Conservation (phyloP, 2,113 vertebrate genomes). For the Silurus asotus region DNA sequence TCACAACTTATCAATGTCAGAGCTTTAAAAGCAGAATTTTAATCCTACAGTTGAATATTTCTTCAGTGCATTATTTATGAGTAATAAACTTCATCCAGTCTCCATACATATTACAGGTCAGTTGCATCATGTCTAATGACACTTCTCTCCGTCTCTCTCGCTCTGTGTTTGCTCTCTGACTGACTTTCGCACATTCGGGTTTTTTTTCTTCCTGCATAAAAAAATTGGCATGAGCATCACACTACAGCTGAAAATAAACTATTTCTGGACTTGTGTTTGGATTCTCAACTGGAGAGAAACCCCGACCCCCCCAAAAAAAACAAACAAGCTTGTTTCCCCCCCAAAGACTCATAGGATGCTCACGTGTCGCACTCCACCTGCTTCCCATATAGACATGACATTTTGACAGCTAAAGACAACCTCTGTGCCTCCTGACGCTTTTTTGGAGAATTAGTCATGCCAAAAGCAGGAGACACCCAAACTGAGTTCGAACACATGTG, state of each 20-base stretch:
- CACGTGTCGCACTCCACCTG: slow-evolving; percentile 11
- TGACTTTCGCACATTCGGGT: neutral
- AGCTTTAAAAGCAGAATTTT: neutral
- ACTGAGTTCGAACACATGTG: slow-evolving; percentile 33
- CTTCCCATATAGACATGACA: slow-evolving; percentile 22
- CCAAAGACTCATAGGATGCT: slow-evolving; percentile 19
- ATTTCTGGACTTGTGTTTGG: slow-evolving; percentile 15
- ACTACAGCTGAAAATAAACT: slow-evolving; percentile 47
- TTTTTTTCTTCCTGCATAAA: neutral
- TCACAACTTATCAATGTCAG: neutral
- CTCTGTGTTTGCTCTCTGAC: neutral
- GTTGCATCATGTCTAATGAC: neutral
- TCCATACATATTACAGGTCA: neutral
- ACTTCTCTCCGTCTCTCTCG: neutral
- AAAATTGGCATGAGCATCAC: slow-evolving; percentile 22
- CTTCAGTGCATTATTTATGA: slow-evolving; percentile 4
- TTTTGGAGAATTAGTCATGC: slow-evolving; percentile 49
- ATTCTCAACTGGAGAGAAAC: neutral
- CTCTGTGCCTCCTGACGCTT: slow-evolving; percentile 40
- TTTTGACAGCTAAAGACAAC: slow-evolving; percentile 37
- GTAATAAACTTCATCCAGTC: neutral
- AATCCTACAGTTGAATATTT: neutral
- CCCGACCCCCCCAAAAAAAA: slow-evolving; percentile 55
- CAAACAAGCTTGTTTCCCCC: slow-evolving; percentile 60
- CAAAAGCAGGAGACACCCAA: slow-evolving; percentile 19